phyloP scores from a whole-genome alignment of 1,140 invertebrate genomes.

The Drosophila kikkawai region DNA sequence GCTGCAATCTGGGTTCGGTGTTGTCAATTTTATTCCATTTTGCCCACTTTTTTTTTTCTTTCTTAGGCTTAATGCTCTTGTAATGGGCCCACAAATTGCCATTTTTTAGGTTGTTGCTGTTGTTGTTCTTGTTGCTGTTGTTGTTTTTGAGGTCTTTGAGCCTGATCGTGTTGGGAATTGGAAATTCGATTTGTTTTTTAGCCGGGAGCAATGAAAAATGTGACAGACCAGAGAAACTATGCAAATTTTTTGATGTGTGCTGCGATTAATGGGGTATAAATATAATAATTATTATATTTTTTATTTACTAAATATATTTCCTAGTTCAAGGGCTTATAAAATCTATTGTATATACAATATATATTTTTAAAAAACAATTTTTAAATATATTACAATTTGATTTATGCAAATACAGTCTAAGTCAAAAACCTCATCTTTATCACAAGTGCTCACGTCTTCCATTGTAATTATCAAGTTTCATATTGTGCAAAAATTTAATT shows the following conservation, averaged over 20 bases:
- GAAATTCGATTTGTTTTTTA: conserved; percentile 54
- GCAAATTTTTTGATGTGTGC: conserved; percentile 20
- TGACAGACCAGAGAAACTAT: conserved; percentile 22
- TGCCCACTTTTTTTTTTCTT: conserved; percentile 26
- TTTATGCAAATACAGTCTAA: background rate
- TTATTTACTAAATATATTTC: too few relatives aligned
- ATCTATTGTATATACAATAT: too few relatives aligned
- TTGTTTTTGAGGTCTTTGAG: conserved; percentile 34
- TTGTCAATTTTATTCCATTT: conserved; percentile 41
- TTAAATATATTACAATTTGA: background rate
- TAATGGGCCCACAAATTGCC: conserved; percentile 75
- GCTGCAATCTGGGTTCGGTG: conserved; percentile 47
- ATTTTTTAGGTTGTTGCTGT: conserved; percentile 44
- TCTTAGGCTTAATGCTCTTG: conserved; percentile 67
- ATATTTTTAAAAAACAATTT: background rate
- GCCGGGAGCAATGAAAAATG: conserved; percentile 37
- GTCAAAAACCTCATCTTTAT: background rate
- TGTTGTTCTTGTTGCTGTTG: conserved; percentile 21
- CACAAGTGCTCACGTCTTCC: background rate
- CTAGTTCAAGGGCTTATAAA: background rate
- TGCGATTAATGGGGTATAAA: background rate
- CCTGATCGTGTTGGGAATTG: conserved; percentile 66
- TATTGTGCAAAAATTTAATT: conserved; percentile 7
- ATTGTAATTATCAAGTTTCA: conserved; percentile 19
- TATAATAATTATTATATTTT: background rate